Evolutionary conservation across 2,888 invertebrate genomes (phyloP), one percentile per base, ranked within the genome.

Genomic region (Ormyrus rosae): DNA sequence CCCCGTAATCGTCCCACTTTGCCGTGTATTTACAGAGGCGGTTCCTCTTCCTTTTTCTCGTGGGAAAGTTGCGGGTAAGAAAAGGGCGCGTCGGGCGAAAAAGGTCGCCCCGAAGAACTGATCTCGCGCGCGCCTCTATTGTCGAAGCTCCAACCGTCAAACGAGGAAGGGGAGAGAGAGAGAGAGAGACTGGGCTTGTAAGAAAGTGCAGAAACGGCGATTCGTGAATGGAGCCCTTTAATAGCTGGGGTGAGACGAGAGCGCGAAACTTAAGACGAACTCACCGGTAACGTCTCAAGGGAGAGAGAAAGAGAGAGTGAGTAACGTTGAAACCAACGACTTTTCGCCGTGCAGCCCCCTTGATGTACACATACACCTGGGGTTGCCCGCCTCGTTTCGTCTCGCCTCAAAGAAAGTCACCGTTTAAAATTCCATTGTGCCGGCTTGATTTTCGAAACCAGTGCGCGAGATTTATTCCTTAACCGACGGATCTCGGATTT

Each of bases 81-180:
- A 87, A 85, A 84, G 78, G 67, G 48, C 68, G 77, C 13, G 60
- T 11, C 56, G 55, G 48, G 53, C 80, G 84, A 86, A 85, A 85
- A 87, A 87, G 85, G 85, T 82, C 80, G 82, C 74, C 69, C 34
- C 34, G 46, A 50, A 19, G 34, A 6, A 75, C 64, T 55, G 72
- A 83, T 78, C 81, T 68, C 61, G 53, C 63, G 63, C 81, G 60
- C 64, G 67, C 64, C 8, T 65, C 84, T 82, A 89, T 88, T 89
- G 89, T 89, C 86, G 84, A 84, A 85, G 86, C 85, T 87, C 86
- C 85, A 85, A 88, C 89, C 84, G 86, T 83, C 84, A 84, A 85
- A 84, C 77, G 82, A 84, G 10, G 46, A 48, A 10, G 55, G 19
- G 51, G 48, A 9, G 82, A 19, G 19, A 19, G 61, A 19, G 19